A percentile compares a stretch with the other conserved stretches of the same genome.
These are phyloP conservation scores for Cylindroiulus punctatus DNA, from an alignment of 2,888 invertebrate genomes.

Conservation along the genomic window DNA sequence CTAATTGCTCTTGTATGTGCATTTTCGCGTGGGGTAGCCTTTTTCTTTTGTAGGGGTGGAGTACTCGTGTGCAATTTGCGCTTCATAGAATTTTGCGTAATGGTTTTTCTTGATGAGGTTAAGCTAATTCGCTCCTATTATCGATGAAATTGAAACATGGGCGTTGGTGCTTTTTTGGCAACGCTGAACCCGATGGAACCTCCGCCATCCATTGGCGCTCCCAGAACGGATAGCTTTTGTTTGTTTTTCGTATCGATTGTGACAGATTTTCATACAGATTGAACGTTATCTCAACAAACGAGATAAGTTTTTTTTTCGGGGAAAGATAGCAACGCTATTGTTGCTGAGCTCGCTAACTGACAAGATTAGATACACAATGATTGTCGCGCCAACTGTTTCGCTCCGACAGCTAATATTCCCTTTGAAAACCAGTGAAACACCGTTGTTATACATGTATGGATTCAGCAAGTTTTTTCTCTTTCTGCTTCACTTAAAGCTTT, in stretches of 20 bases:
- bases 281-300: constrained; percentile 9
- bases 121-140: constrained; percentile 31
- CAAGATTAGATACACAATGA: constrained; percentile 42
- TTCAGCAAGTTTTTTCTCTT: constrained; percentile 18
- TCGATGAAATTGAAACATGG: constrained; percentile 42
- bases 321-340: neutral
- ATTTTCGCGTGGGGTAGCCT: neutral
- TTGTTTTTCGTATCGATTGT: constrained; percentile 31
- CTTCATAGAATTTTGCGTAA: constrained; percentile 16
- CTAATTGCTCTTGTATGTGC: neutral
- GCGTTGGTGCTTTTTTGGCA: constrained; percentile 40
- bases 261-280: constrained; percentile 42
- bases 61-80: constrained; percentile 5
- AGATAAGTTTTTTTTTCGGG: neutral
- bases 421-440: constrained; percentile 11
- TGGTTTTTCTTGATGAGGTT: constrained; percentile 31
- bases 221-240: constrained; percentile 24
- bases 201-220: neutral
- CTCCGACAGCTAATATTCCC: constrained; percentile 21
- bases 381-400: constrained; percentile 33
- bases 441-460: constrained; percentile 23
- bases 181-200: neutral
- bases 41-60: constrained; percentile 5
- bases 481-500: constrained; percentile 34
- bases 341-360: constrained; percentile 42